Evolutionary conservation across 1,140 invertebrate genomes (phyloP).

Genomic region (Hyles euphorbiae): DNA sequence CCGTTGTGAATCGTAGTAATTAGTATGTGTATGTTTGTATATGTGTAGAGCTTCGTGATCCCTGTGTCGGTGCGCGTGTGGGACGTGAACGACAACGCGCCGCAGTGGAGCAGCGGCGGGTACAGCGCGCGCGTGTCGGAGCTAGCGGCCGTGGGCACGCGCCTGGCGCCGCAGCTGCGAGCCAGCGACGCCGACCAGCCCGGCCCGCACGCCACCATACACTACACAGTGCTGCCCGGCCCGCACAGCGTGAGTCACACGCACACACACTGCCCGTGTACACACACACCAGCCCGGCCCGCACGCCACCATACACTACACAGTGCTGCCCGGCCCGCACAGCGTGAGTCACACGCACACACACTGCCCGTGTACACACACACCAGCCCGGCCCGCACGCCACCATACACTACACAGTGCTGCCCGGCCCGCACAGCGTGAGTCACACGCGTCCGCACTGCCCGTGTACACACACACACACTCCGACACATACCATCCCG

Average conservation of each 20-base stretch:
- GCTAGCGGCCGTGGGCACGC: constrained; percentile 87
- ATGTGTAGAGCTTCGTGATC: constrained; percentile 85
- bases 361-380: too few relatives aligned
- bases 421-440: constrained; percentile 85
- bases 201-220: constrained; percentile 91
- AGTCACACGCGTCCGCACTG: neutral
- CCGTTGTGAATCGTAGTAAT: neutral
- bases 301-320: constrained; percentile 92
- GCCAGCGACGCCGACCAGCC: constrained; percentile 91
- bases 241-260: constrained; percentile 79
- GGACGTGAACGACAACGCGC: constrained; percentile 94
- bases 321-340: constrained; percentile 85
- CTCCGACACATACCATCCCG: too few relatives aligned
- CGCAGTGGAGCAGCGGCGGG: constrained; percentile 87
- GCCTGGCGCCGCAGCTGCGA: constrained; percentile 85
- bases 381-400: constrained; percentile 93
- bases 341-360: constrained; percentile 70
- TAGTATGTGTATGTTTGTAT: neutral
- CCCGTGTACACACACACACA: too few relatives aligned
- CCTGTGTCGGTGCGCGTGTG: constrained; percentile 94
- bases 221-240: constrained; percentile 88
- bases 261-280: too few relatives aligned
- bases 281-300: constrained; percentile 88
- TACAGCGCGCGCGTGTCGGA: constrained; percentile 90
- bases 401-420: constrained; percentile 89